A percentile compares a stretch with the other conserved stretches of the same genome.
These are phyloP conservation scores for Chamaea fasciata DNA, from an alignment of 2,113 vertebrate species.

Conservation along the genomic window DNA sequence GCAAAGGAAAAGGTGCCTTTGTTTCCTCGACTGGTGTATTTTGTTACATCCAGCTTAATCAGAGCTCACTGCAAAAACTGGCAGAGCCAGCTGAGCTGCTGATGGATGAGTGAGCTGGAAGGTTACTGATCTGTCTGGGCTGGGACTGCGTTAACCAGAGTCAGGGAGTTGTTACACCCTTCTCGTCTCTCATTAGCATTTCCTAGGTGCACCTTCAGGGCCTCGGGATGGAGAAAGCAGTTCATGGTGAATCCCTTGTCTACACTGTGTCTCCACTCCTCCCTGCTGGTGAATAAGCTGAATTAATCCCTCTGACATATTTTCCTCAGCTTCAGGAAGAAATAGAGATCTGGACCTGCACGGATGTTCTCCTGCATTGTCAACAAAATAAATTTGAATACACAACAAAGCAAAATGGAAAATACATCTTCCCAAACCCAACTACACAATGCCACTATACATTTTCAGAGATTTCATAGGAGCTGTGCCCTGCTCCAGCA, in stretches of 20 bases:
- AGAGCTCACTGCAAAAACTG: not conserved
- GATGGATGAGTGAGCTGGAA: not conserved
- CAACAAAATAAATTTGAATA: not conserved
- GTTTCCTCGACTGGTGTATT: not conserved
- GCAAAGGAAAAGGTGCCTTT: not conserved
- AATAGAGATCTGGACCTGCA: not conserved
- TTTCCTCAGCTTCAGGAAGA: not conserved
- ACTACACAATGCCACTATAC: not conserved
- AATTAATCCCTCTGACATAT: not conserved
- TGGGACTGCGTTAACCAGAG: not conserved
- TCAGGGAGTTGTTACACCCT: not conserved
- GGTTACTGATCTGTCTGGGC: not conserved
- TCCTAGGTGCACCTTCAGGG: not conserved
- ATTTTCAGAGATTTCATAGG: not conserved
- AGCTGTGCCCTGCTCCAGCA: not conserved
- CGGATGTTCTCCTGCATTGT: not conserved
- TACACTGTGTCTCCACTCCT: not conserved
- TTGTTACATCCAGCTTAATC: not conserved
- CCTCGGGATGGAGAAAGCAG: not conserved
- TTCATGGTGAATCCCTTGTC: not conserved
- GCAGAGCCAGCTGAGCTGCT: not conserved
- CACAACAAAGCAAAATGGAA: not conserved
- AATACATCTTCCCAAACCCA: not conserved
- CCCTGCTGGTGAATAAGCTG: not conserved
- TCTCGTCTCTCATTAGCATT: not conserved